Percentiles rank a stretch among this genome's conserved stretches.
phyloP scores from a whole-genome alignment of 2,113 vertebrate species.

The Alethe diademata region DNA sequence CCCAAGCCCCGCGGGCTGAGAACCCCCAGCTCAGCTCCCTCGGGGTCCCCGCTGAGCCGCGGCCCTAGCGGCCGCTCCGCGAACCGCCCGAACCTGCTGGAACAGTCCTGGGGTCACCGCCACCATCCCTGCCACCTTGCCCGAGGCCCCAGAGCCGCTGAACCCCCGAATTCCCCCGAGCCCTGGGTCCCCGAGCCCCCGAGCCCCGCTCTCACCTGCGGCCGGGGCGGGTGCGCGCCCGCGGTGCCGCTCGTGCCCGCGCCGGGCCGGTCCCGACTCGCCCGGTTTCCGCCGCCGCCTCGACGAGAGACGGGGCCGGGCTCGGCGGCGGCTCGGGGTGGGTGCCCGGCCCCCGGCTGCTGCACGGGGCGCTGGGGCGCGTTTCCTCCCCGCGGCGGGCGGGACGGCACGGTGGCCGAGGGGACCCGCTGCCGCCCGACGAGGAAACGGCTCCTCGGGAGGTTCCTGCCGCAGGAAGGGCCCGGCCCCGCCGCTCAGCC shows the following conservation, averaged over 20 bases:
- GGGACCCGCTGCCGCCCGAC: background rate
- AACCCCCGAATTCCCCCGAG: fast-evolving
- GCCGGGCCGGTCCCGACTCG: slow-evolving; percentile 8
- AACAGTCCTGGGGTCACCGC: background rate
- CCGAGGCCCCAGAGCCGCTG: fast-evolving
- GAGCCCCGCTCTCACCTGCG: background rate
- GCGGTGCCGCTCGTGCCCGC: background rate
- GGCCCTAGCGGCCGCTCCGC: background rate
- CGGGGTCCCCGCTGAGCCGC: background rate
- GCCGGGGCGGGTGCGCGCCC: background rate
- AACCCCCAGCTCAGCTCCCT: background rate
- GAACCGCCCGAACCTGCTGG: background rate
- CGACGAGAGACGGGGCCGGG: background rate
- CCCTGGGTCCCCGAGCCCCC: fast-evolving
- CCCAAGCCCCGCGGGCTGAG: background rate
- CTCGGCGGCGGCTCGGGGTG: background rate
- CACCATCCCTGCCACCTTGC: fast-evolving
- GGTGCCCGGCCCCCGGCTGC: background rate
- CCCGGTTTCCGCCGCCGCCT: slow-evolving; percentile 23
- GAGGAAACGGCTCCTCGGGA: slow-evolving; percentile 41
- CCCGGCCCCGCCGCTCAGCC: slow-evolving; percentile 5
- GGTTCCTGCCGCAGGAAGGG: slow-evolving; percentile 59
- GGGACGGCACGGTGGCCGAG: background rate
- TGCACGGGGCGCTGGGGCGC: background rate
- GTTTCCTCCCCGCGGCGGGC: background rate